phyloP scores from a whole-genome alignment of 2,113 vertebrate species.

The Arothron firmamentum region DNA sequence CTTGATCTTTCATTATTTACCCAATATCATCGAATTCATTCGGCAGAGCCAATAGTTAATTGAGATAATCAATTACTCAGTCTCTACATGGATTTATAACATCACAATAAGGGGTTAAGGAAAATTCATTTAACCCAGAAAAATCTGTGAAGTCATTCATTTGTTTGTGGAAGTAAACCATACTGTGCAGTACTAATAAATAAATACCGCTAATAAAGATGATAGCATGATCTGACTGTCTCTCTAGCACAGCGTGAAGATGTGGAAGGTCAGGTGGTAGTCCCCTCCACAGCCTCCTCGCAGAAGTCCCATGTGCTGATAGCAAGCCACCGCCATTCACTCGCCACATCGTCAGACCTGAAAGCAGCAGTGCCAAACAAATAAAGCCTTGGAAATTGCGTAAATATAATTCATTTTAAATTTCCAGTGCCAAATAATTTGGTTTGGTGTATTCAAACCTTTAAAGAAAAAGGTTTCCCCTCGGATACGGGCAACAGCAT shows the following conservation, averaged over 20 bases:
- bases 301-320: conserved; percentile 45
- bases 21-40: too few relatives aligned
- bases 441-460: conserved; percentile 52
- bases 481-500: conserved; percentile 73
- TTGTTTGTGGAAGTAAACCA: too few relatives aligned
- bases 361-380: too few relatives aligned
- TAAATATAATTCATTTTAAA: too few relatives aligned
- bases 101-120: too few relatives aligned
- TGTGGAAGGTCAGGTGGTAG: conserved; percentile 58
- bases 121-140: too few relatives aligned
- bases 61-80: too few relatives aligned
- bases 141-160: too few relatives aligned
- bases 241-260: conserved; percentile 66
- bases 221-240: conserved; percentile 66
- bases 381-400: not conserved
- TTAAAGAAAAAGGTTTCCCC: conserved; percentile 79
- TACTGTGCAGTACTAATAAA: not conserved
- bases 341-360: conserved; percentile 70
- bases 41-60: too few relatives aligned
- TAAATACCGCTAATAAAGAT: conserved; percentile 67
- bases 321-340: conserved; percentile 61
- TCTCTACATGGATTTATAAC: too few relatives aligned
- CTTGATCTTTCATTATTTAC: too few relatives aligned
- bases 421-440: not conserved
- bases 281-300: conserved; percentile 64